Evolutionary conservation across 2,113 vertebrate genomes (phyloP).

Genomic region (Puntigrus tetrazona): DNA sequence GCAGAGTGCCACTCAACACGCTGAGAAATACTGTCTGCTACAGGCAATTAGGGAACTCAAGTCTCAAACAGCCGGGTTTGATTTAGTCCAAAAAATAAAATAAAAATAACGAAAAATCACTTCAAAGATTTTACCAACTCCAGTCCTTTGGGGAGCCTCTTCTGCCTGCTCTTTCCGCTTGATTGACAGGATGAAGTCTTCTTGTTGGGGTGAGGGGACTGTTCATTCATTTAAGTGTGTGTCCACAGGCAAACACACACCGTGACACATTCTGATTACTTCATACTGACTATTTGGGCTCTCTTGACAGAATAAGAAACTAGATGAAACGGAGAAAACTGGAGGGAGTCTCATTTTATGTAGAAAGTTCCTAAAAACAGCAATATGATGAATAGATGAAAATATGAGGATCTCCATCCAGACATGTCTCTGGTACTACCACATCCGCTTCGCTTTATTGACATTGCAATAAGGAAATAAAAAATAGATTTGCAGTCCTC

Average conservation of each 20-base stretch:
- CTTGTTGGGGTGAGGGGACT: constrained; percentile 50
- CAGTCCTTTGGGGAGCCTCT: not conserved
- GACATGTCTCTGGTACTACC: constrained; percentile 15
- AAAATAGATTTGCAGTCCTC: not conserved
- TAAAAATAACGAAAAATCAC: not conserved
- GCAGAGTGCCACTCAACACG: constrained; percentile 11
- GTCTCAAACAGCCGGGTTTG: constrained; percentile 21
- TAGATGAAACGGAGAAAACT: not conserved
- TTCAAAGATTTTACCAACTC: constrained; percentile 15
- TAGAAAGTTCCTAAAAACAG: constrained; percentile 14
- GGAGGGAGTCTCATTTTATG: constrained; percentile 25
- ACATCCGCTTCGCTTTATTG: not conserved
- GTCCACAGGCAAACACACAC: constrained; percentile 69
- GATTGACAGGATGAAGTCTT: constrained; percentile 66
- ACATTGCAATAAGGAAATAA: constrained; percentile 11
- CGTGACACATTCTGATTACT: constrained; percentile 74
- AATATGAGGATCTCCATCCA: constrained; percentile 23
- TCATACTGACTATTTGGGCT: constrained; percentile 67
- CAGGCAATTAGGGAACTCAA: not conserved
- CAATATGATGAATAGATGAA: constrained; percentile 10
- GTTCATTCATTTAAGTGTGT: constrained; percentile 70
- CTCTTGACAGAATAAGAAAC: constrained; percentile 41
- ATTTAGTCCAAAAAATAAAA: constrained; percentile 8
- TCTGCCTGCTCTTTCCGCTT: constrained; percentile 54
- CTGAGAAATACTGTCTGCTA: not conserved